A percentile compares a stretch with the other conserved stretches of the same genome.
Evolutionary conservation across 2,113 vertebrate species (phyloP).

Genomic region (Lagopus muta): DNA sequence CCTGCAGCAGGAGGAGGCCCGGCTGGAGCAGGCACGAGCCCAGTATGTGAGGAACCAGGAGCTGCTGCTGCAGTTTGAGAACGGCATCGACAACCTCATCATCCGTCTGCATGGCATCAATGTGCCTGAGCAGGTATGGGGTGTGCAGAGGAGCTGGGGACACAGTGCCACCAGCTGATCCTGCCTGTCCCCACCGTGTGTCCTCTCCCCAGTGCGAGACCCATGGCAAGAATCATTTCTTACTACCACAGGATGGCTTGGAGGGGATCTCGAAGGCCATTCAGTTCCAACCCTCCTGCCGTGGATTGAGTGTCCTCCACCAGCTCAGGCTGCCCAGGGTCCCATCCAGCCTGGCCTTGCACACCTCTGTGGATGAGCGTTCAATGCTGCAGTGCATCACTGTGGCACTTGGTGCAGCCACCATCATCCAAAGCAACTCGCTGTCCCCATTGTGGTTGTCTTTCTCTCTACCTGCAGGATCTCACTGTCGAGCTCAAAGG

Average conservation of each 20-base stretch:
- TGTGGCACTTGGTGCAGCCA: neutral
- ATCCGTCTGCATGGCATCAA: neutral
- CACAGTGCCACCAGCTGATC: neutral
- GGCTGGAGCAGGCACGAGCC: neutral
- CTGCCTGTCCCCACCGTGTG: neutral
- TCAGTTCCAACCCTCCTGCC: too few relatives aligned
- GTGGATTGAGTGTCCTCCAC: too few relatives aligned
- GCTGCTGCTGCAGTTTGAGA: neutral
- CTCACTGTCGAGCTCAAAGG: rapidly evolving
- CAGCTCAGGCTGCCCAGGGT: too few relatives aligned
- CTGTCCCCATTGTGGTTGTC: neutral
- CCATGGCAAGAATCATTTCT: neutral
- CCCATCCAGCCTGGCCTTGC: too few relatives aligned
- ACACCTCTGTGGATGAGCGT: too few relatives aligned
- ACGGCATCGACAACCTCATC: neutral
- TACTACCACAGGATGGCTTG: too few relatives aligned
- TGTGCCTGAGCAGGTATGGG: neutral
- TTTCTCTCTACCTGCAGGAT: neutral
- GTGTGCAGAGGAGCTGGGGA: neutral
- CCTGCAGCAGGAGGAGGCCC: neutral
- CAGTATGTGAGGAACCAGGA: neutral
- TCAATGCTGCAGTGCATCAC: neutral
- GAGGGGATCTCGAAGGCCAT: too few relatives aligned
- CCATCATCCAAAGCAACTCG: rapidly evolving
- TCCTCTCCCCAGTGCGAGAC: neutral